These are phyloP conservation scores for Distichodus sexfasciatus DNA, from an alignment of 2,797 vertebrate species.

Conservation along the genomic window DNA sequence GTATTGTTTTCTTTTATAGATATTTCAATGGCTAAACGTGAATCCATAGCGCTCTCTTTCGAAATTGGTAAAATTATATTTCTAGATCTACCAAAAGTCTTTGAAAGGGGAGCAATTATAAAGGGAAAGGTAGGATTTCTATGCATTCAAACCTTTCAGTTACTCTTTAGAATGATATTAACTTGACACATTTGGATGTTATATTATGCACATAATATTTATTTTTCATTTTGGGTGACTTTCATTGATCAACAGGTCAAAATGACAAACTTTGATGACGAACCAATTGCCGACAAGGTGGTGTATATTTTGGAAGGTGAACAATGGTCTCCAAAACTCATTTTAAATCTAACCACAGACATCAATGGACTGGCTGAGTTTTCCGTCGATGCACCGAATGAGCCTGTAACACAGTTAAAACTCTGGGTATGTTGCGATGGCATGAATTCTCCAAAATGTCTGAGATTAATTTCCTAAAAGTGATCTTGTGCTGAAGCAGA, in stretches of 20 bases:
- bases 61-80: conserved; percentile 26
- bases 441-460: background rate
- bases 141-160: background rate
- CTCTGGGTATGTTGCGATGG: conserved; percentile 47
- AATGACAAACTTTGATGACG: conserved; percentile 54
- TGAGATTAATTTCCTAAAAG: too few species aligned
- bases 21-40: background rate
- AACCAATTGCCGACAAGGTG: conserved; percentile 45
- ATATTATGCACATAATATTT: background rate
- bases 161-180: background rate
- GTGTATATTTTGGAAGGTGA: conserved; percentile 57
- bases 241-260: conserved; percentile 57
- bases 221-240: background rate
- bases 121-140: conserved; percentile 37
- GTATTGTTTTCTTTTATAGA: background rate
- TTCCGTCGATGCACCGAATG: conserved; percentile 44
- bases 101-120: conserved; percentile 12
- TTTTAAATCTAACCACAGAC: conserved; percentile 65
- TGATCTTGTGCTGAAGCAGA: background rate
- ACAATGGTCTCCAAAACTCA: background rate
- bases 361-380: conserved; percentile 60
- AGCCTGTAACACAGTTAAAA: background rate
- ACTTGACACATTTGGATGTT: background rate
- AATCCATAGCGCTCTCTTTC: background rate
- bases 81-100: conserved; percentile 11